These are phyloP conservation scores for Papilio elwesi DNA, from an alignment of 2,888 invertebrate genomes.

Conservation along the genomic window DNA sequence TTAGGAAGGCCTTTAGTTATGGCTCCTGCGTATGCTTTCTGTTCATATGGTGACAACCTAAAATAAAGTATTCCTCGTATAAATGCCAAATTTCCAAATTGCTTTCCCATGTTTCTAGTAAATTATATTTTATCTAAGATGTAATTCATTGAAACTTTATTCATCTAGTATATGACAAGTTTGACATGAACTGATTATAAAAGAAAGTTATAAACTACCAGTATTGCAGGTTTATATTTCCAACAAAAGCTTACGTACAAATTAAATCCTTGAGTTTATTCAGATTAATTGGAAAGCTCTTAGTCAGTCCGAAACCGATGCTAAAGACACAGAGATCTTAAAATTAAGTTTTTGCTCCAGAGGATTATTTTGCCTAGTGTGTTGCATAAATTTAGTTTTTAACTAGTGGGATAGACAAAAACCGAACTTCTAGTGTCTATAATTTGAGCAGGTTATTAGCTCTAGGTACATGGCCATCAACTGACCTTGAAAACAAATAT, in stretches of 20 bases:
- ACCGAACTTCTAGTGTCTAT: no score
- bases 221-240: background rate
- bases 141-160: background rate
- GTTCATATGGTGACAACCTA: conserved; percentile 94
- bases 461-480: no score
- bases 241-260: background rate
- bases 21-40: conserved; percentile 92
- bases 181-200: background rate
- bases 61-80: conserved; percentile 92
- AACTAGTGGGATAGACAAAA: no score
- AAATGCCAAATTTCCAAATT: conserved; percentile 92
- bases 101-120: conserved; percentile 78
- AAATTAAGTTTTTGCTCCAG: no score
- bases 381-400: no score
- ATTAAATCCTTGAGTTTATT: no score
- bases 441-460: no score
- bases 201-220: background rate
- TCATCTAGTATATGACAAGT: background rate
- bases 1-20: conserved; percentile 92
- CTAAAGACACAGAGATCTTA: no score
- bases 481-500: no score
- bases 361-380: no score
- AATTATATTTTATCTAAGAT: background rate
- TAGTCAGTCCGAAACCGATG: no score
- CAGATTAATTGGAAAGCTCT: no score